Percentiles rank a stretch among this genome's conserved stretches.
phyloP scores from a whole-genome alignment of 2,113 vertebrate genomes.

The Lasiurus cinereus region DNA sequence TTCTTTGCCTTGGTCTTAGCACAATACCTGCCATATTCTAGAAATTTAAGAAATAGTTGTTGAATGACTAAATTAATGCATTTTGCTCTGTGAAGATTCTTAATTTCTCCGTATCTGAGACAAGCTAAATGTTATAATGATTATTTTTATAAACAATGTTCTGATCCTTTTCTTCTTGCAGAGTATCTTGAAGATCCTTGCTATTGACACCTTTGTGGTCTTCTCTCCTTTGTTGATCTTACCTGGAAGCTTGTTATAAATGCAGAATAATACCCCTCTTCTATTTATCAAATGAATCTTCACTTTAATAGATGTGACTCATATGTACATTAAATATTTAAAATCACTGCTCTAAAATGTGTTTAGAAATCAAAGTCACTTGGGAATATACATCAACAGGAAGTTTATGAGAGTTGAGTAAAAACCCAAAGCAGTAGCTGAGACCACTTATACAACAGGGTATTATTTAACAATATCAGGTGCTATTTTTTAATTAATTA shows the following conservation, averaged over 20 bases:
- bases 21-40: neutral
- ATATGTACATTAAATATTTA: neutral
- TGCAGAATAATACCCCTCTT: neutral
- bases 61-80: neutral
- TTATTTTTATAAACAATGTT: neutral
- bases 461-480: neutral
- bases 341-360: conserved; percentile 1
- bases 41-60: neutral
- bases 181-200: neutral
- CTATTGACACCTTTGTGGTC: neutral
- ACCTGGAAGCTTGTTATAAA: neutral
- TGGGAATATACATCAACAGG: neutral
- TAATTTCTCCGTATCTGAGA: neutral
- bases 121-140: neutral
- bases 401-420: neutral
- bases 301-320: neutral
- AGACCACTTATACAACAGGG: neutral
- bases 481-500: neutral
- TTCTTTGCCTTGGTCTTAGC: neutral
- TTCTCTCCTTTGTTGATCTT: neutral
- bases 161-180: neutral
- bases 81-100: neutral
- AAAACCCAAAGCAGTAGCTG: neutral
- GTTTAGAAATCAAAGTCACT: neutral
- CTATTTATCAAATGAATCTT: neutral